Conservation (phyloP, 1,140 invertebrate genomes). For the Bombus difficillimus region DNA sequence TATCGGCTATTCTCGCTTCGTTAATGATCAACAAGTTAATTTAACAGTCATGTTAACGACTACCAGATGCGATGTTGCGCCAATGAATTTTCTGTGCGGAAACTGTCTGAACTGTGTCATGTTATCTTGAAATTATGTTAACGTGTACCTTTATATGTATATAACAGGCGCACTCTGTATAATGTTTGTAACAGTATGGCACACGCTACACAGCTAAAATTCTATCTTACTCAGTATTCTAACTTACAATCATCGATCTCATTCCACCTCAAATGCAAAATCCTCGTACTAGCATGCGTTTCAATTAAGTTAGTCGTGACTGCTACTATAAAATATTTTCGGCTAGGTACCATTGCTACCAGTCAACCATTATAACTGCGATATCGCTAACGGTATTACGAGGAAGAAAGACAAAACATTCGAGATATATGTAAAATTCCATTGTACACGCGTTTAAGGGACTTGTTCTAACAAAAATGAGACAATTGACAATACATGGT, state of each 20-base stretch:
- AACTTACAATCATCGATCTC: background rate
- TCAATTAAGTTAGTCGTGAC: background rate
- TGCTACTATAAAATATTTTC: background rate
- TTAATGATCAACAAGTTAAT: background rate
- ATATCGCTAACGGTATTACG: background rate
- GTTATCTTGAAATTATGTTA: background rate
- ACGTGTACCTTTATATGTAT: constrained; percentile 1
- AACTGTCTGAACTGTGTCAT: background rate
- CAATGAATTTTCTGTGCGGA: background rate
- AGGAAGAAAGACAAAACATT: background rate
- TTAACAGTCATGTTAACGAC: background rate
- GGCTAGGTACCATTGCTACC: background rate
- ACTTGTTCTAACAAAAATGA: background rate
- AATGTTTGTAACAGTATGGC: background rate
- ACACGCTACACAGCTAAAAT: background rate
- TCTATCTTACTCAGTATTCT: background rate
- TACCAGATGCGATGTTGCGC: background rate
- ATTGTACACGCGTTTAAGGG: background rate
- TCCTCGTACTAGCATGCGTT: constrained; percentile 33
- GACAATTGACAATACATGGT: background rate
- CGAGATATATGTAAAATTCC: background rate
- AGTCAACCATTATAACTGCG: background rate
- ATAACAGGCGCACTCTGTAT: background rate
- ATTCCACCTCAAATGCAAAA: constrained; percentile 5
- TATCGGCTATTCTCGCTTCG: background rate